phyloP scores from a whole-genome alignment of 2,797 vertebrate species.

The Selene dorsalis region DNA sequence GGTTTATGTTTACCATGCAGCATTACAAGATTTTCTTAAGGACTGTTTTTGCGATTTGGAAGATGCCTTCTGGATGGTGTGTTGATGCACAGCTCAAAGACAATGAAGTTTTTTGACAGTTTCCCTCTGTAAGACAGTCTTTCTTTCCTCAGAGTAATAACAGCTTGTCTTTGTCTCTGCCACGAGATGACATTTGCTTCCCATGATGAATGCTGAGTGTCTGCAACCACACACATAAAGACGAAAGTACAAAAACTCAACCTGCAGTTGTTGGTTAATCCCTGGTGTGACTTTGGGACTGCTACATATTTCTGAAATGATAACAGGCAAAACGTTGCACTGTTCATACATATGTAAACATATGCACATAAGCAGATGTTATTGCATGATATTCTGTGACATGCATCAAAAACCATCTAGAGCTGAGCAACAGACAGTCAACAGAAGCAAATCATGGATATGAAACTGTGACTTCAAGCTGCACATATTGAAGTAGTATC shows the following conservation, averaged over 20 bases:
- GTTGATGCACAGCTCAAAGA: conserved; percentile 29
- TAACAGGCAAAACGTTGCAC: background rate
- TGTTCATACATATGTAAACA: background rate
- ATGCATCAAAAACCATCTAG: background rate
- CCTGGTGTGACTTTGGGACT: conserved; percentile 32
- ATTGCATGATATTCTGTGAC: background rate
- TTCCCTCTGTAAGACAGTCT: conserved; percentile 50
- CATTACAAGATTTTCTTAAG: background rate
- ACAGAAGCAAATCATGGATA: background rate
- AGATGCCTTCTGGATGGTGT: conserved; percentile 12
- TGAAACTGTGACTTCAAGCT: background rate
- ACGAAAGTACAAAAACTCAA: conserved; percentile 47
- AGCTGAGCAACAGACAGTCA: background rate
- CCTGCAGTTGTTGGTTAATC: conserved; percentile 31
- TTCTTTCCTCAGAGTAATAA: conserved; percentile 63
- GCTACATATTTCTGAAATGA: background rate
- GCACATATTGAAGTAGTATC: background rate
- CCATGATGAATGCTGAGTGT: conserved; percentile 56
- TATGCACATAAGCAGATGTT: background rate
- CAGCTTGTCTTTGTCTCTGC: conserved; percentile 62
- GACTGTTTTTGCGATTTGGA: conserved; percentile 14
- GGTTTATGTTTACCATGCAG: conserved; percentile 1
- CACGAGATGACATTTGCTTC: conserved; percentile 65
- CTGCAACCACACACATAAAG: conserved; percentile 46
- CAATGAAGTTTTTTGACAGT: conserved; percentile 45